phyloP scores from a whole-genome alignment of 1,140 invertebrate species.

The Euwallacea similis region DNA sequence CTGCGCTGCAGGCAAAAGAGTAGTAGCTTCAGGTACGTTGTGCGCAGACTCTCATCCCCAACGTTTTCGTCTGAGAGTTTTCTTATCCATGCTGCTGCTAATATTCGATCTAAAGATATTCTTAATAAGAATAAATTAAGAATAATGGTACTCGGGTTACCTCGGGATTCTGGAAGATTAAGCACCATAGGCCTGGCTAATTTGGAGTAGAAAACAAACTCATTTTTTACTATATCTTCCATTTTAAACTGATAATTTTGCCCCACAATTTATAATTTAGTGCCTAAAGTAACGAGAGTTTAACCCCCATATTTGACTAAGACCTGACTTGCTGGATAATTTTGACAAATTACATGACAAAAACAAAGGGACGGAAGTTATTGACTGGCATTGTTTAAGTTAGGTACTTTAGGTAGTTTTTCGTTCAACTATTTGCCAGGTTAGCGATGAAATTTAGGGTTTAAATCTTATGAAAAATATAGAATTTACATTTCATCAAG shows the following conservation, averaged over 20 bases:
- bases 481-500: too few relatives aligned
- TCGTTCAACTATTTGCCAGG: too few relatives aligned
- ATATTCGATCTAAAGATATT: constrained; percentile 46
- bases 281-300: background rate
- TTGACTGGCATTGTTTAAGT: too few relatives aligned
- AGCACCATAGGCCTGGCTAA: constrained; percentile 52
- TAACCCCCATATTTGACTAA: too few relatives aligned
- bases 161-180: constrained; percentile 49
- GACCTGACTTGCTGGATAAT: too few relatives aligned
- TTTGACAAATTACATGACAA: too few relatives aligned
- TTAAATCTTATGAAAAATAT: too few relatives aligned
- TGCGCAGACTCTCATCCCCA: constrained; percentile 43
- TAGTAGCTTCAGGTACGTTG: constrained; percentile 52
- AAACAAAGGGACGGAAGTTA: too few relatives aligned
- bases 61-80: constrained; percentile 47
- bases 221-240: constrained; percentile 40
- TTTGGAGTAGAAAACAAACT: constrained; percentile 52
- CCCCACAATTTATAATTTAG: constrained; percentile 1
- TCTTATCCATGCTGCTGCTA: constrained; percentile 52
- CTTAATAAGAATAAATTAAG: background rate
- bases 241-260: constrained; percentile 29
- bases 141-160: constrained; percentile 35
- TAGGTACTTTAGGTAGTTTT: too few relatives aligned
- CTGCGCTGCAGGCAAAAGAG: constrained; percentile 51
- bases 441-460: too few relatives aligned